Evolutionary conservation across 23 tunicate genomes (phyloP).

Genomic region (Styela plicata): DNA sequence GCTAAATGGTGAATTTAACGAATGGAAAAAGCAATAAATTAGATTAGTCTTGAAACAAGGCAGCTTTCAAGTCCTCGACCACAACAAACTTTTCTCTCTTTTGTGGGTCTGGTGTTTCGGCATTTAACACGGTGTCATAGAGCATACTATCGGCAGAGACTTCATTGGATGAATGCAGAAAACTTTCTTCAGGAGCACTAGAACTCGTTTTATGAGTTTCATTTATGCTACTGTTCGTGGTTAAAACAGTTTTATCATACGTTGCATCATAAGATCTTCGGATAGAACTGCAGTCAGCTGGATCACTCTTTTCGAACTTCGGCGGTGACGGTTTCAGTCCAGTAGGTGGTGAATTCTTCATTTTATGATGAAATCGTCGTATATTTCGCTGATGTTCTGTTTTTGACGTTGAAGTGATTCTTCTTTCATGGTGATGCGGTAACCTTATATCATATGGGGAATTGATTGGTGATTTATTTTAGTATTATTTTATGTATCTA

Average conservation of each 20-base stretch:
- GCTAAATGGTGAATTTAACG: no score
- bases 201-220: conserved; percentile 8
- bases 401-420: conserved; percentile 20
- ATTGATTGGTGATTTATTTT: background rate
- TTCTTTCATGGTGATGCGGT: conserved; percentile 9
- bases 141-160: background rate
- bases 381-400: conserved; percentile 25
- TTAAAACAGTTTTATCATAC: background rate
- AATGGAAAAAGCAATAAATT: no score
- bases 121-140: background rate
- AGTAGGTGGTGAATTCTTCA: conserved; percentile 2
- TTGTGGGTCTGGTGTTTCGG: background rate
- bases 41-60: conserved; percentile 32
- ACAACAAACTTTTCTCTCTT: background rate
- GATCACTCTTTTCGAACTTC: background rate
- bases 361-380: conserved; percentile 8
- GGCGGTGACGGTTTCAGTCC: background rate
- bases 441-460: background rate
- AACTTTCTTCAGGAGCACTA: conserved; percentile 21
- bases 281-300: background rate
- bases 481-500: background rate
- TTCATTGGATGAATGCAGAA: background rate
- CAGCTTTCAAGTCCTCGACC: conserved; percentile 33
- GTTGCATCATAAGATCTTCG: background rate
- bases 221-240: background rate